Evolutionary conservation across 2,797 vertebrate species (phyloP).

Genomic region (Cottoperca gobio): DNA sequence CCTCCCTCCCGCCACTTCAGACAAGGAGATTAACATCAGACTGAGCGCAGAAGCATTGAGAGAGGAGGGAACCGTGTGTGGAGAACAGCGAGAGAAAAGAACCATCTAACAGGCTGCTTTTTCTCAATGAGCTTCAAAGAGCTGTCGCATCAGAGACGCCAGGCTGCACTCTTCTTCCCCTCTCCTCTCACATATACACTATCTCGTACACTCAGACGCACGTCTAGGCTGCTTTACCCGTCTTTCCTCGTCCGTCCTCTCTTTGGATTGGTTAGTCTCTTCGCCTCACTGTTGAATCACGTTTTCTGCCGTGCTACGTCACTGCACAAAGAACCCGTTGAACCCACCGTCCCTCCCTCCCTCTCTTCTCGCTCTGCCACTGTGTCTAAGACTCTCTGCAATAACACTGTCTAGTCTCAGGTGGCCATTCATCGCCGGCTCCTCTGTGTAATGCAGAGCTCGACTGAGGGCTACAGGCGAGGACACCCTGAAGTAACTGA

Average conservation of each 20-base stretch:
- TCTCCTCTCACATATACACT: conserved; percentile 6
- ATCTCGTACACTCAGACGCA: conserved; percentile 30
- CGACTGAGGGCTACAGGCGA: conserved; percentile 33
- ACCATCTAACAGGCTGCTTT: conserved; percentile 38
- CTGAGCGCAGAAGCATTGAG: conserved; percentile 8
- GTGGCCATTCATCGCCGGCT: conserved; percentile 44
- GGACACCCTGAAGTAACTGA: conserved; percentile 53
- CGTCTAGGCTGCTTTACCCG: conserved; percentile 31
- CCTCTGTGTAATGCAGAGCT: conserved; percentile 38
- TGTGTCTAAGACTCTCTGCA: conserved; percentile 38
- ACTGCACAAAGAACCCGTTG: conserved; percentile 56
- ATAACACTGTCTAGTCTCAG: conserved; percentile 57
- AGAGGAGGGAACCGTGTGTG: conserved; percentile 22
- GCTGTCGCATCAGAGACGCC: conserved; percentile 51
- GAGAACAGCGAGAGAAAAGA: conserved; percentile 22
- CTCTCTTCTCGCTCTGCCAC: conserved; percentile 24
- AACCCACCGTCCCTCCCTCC: conserved; percentile 53
- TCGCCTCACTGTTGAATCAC: conserved; percentile 52
- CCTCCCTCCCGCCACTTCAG: conserved; percentile 40
- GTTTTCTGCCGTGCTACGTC: conserved; percentile 40
- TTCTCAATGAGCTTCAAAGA: conserved; percentile 70
- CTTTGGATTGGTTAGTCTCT: conserved; percentile 28
- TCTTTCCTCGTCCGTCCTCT: conserved; percentile 21
- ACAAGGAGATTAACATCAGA: conserved; percentile 35
- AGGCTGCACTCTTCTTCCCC: conserved; percentile 28